phyloP scores from a whole-genome alignment of 2,113 vertebrate species.

The Muscicapa adusta region DNA sequence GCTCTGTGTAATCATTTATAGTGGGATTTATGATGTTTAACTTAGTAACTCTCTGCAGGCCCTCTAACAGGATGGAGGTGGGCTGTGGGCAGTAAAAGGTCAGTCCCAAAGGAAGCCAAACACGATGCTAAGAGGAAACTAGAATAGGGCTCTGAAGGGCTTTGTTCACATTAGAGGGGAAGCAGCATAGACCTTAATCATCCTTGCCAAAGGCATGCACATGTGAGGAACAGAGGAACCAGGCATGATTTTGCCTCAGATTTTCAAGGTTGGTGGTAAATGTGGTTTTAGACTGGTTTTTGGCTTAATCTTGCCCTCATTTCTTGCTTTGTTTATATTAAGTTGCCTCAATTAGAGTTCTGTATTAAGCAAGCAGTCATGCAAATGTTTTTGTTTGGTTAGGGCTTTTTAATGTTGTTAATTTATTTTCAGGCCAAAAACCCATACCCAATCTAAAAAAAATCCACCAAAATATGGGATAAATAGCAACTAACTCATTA shows the following conservation, averaged over 20 bases:
- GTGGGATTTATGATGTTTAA: slow-evolving; percentile 69
- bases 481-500: background rate
- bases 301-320: background rate
- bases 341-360: background rate
- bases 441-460: background rate
- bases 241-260: background rate
- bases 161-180: slow-evolving; percentile 33
- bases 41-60: slow-evolving; percentile 53
- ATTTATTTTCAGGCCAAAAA: background rate
- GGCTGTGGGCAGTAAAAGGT: slow-evolving; percentile 48
- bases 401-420: background rate
- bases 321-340: background rate
- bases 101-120: slow-evolving; percentile 40
- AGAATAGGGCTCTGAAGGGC: slow-evolving; percentile 12
- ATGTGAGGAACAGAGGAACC: background rate
- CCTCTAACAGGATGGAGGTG: slow-evolving; percentile 43
- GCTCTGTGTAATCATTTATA: slow-evolving; percentile 66
- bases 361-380: background rate
- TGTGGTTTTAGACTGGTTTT: background rate
- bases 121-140: background rate
- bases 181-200: slow-evolving; percentile 47
- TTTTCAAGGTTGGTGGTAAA: background rate
- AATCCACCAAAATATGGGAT: background rate
- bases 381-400: background rate
- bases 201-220: background rate